These are phyloP conservation scores for Engraulis encrasicolus DNA, from an alignment of 2,113 vertebrate species.

Conservation along the genomic window DNA sequence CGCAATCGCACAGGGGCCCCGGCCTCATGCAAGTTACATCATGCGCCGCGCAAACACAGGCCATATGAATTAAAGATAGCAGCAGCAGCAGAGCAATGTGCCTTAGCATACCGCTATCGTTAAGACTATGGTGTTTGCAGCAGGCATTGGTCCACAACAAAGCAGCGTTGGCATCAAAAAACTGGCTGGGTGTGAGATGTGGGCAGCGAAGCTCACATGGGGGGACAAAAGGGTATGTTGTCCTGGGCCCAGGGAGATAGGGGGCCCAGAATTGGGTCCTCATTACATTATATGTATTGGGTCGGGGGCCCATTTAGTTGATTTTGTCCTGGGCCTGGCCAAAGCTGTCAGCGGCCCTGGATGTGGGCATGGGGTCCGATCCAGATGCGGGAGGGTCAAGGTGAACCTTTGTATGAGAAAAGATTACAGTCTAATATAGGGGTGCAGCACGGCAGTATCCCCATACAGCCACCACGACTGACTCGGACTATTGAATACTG, in stretches of 20 bases:
- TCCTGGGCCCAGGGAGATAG: no score
- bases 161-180: neutral
- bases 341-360: no score
- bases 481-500: neutral
- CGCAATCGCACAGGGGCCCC: neutral
- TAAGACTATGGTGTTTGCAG: neutral
- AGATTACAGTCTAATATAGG: neutral
- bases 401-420: neutral
- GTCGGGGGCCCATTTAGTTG: no score
- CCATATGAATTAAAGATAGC: neutral
- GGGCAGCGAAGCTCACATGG: neutral
- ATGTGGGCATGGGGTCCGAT: no score
- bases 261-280: no score
- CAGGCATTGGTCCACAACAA: neutral
- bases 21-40: neutral
- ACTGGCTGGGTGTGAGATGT: neutral
- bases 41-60: neutral
- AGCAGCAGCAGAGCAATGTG: neutral
- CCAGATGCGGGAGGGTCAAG: neutral
- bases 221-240: no score
- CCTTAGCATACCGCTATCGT: neutral
- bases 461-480: neutral
- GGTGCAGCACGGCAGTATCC: neutral
- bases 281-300: no score
- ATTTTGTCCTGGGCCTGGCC: no score